These are phyloP conservation scores for Cantharis nigra DNA, from an alignment of 2,888 invertebrate genomes.

Conservation along the genomic window DNA sequence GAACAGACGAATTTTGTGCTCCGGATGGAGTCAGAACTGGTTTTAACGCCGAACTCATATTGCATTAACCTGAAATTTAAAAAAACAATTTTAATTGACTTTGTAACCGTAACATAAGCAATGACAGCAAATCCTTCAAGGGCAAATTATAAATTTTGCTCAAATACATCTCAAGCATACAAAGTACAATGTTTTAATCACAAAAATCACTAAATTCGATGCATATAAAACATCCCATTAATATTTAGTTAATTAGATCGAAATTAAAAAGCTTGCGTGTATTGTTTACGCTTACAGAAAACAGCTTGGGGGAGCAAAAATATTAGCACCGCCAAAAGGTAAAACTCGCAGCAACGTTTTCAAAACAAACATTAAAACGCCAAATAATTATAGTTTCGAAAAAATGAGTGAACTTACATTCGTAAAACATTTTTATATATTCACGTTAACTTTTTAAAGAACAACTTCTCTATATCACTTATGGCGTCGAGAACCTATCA, in stretches of 20 bases:
- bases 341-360: not conserved
- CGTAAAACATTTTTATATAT: slow-evolving; percentile 40
- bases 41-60: slow-evolving; percentile 67
- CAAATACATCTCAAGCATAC: not conserved
- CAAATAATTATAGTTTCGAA: not conserved
- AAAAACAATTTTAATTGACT: not conserved
- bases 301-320: slow-evolving; percentile 47
- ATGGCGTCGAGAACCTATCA: slow-evolving; percentile 44
- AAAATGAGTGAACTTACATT: slow-evolving; percentile 38
- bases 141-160: slow-evolving; percentile 12
- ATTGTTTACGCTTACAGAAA: slow-evolving; percentile 41
- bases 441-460: slow-evolving; percentile 36
- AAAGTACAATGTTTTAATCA: not conserved
- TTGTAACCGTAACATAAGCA: not conserved
- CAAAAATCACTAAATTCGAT: not conserved
- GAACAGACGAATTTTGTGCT: slow-evolving; percentile 50
- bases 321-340: not conserved
- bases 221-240: not conserved
- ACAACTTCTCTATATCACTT: slow-evolving; percentile 44
- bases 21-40: slow-evolving; percentile 60
- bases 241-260: not conserved
- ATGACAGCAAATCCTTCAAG: slow-evolving; percentile 22
- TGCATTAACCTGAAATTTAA: slow-evolving; percentile 18
- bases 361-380: not conserved
- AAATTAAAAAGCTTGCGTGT: slow-evolving; percentile 29